A percentile compares a stretch with the other conserved stretches of the same genome.
Conservation (phyloP, 2,797 vertebrate species). For the Semaprochilodus insignis region DNA sequence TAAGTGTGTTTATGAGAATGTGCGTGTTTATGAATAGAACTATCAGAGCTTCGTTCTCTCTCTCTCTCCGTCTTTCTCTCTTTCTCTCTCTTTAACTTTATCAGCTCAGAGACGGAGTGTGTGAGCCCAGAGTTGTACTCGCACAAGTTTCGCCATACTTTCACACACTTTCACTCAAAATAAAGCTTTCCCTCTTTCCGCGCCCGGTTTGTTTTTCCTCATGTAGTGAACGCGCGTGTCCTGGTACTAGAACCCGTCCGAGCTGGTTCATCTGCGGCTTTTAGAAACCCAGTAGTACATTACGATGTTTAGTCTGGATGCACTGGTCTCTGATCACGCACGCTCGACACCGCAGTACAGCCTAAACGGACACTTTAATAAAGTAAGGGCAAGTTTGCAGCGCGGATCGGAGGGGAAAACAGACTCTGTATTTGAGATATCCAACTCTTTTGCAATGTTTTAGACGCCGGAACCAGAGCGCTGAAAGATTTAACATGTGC, state of each 20-base stretch:
- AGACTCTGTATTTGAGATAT: background rate
- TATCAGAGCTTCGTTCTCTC: slow-evolving; percentile 2
- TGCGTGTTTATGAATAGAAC: slow-evolving; percentile 39
- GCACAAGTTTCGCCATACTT: slow-evolving; percentile 35
- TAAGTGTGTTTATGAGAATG: slow-evolving; percentile 18
- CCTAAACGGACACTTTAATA: background rate
- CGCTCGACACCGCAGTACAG: background rate
- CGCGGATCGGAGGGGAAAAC: background rate
- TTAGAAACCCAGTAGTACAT: background rate
- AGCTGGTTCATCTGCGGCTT: background rate
- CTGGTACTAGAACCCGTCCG: background rate
- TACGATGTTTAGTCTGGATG: background rate
- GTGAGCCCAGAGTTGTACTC: background rate
- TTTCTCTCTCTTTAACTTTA: background rate
- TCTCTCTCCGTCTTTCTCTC: background rate
- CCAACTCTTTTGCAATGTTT: background rate
- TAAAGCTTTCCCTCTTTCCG: background rate
- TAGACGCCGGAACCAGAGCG: background rate
- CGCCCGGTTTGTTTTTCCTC: background rate
- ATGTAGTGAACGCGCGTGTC: background rate
- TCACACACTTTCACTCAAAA: slow-evolving; percentile 3
- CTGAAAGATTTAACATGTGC: background rate
- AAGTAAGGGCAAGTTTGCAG: background rate
- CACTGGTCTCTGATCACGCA: slow-evolving; percentile 4
- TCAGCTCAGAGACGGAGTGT: background rate